A percentile compares a stretch with the other conserved stretches of the same genome.
These are phyloP conservation scores for Himalopsyche anomala DNA, from an alignment of 2,888 invertebrate genomes.

Conservation along the genomic window DNA sequence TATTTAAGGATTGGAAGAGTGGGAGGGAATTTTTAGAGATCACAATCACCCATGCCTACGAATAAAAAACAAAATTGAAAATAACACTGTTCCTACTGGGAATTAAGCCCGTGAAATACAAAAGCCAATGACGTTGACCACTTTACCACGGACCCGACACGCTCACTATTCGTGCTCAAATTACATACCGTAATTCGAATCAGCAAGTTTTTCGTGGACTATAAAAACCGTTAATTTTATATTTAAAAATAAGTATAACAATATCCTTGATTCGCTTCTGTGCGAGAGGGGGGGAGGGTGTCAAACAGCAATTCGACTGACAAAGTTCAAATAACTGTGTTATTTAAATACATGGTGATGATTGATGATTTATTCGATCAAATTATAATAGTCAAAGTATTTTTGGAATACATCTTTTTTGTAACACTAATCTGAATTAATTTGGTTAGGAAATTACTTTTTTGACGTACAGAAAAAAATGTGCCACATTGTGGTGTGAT, in stretches of 20 bases:
- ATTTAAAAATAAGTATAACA: not conserved
- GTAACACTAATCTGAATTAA: not conserved
- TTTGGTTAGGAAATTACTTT: not conserved
- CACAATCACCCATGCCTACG: too few relatives aligned
- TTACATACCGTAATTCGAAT: too few relatives aligned
- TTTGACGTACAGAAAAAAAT: not conserved
- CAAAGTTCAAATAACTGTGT: slow-evolving; percentile 21
- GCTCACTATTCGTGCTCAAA: too few relatives aligned
- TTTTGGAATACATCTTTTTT: slow-evolving; percentile 26
- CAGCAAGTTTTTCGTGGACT: too few relatives aligned
- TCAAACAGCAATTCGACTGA: slow-evolving; percentile 3
- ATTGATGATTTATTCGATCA: slow-evolving; percentile 10
- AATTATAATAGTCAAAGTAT: not conserved
- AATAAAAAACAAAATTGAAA: too few relatives aligned
- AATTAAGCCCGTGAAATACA: too few relatives aligned
- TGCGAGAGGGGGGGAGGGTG: not conserved
- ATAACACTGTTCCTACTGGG: too few relatives aligned
- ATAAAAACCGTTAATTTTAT: too few relatives aligned
- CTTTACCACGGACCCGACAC: too few relatives aligned
- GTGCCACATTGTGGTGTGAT: not conserved
- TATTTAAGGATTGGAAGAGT: too few relatives aligned
- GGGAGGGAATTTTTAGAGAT: too few relatives aligned
- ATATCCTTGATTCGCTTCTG: not conserved
- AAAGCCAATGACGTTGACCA: too few relatives aligned
- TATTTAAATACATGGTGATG: slow-evolving; percentile 20